phyloP scores from a whole-genome alignment of 2,888 invertebrate species.

The Himalopsyche anomala region DNA sequence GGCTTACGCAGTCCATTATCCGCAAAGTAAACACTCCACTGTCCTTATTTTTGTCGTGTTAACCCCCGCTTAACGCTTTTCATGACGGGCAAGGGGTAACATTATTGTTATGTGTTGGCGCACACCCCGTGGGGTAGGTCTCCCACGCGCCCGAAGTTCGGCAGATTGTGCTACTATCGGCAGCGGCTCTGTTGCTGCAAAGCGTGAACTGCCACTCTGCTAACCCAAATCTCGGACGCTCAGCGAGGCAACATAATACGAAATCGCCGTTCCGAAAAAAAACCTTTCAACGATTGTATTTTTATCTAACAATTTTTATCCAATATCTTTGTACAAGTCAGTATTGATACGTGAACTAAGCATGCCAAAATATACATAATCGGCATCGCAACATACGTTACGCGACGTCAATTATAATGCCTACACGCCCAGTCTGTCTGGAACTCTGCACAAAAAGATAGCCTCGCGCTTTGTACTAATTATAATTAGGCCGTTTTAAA shows the following conservation, averaged over 20 bases:
- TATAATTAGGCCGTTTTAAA: no score
- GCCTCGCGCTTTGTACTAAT: no score
- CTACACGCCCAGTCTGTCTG: no score
- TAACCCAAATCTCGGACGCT: constrained; percentile 13
- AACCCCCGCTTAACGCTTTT: background rate
- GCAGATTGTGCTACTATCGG: constrained; percentile 3
- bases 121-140: constrained; percentile 7
- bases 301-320: background rate
- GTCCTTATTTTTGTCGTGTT: constrained; percentile 30
- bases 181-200: background rate
- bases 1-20: constrained; percentile 21
- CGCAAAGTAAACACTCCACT: constrained; percentile 19
- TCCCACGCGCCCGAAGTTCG: background rate
- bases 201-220: background rate
- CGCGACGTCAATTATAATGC: no score
- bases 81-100: constrained; percentile 2
- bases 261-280: background rate
- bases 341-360: background rate
- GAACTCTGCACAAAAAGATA: no score
- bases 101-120: constrained; percentile 20
- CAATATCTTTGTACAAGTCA: background rate
- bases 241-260: background rate
- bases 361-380: background rate
- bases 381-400: background rate
- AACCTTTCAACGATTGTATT: background rate